phyloP scores from a whole-genome alignment of 2,888 invertebrate species.

The Orchesella flavescens region DNA sequence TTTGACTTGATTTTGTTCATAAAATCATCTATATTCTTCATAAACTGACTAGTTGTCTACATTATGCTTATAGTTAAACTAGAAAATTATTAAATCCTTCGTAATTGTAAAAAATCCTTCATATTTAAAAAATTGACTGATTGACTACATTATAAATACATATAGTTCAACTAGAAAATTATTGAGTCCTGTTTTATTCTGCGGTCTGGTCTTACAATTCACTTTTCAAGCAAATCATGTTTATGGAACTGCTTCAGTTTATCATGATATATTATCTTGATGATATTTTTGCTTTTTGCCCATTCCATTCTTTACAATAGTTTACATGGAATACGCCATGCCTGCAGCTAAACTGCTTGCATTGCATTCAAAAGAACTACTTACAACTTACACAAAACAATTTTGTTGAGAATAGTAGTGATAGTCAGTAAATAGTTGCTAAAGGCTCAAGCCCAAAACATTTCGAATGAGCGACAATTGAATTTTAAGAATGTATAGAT shows the following conservation, averaged over 20 bases:
- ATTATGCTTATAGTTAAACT: no score
- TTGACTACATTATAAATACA: no score
- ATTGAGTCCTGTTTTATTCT: background rate
- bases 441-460: conserved; percentile 55
- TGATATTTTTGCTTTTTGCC: background rate
- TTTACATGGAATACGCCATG: conserved; percentile 48
- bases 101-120: background rate
- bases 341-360: conserved; percentile 37
- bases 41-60: no score
- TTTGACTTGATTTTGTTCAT: no score
- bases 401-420: background rate
- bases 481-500: no score
- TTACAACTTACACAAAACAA: background rate
- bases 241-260: conserved; percentile 32
- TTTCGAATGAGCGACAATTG: conserved; percentile 21
- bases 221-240: conserved; percentile 10
- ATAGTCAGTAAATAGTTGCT: conserved; percentile 11
- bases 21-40: no score
- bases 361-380: background rate
- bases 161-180: background rate
- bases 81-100: no score
- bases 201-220: background rate
- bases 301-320: background rate
- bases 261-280: background rate
- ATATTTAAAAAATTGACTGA: no score